Evolutionary conservation across 2,888 invertebrate species (phyloP).

Genomic region (Temnothorax rugatulus): DNA sequence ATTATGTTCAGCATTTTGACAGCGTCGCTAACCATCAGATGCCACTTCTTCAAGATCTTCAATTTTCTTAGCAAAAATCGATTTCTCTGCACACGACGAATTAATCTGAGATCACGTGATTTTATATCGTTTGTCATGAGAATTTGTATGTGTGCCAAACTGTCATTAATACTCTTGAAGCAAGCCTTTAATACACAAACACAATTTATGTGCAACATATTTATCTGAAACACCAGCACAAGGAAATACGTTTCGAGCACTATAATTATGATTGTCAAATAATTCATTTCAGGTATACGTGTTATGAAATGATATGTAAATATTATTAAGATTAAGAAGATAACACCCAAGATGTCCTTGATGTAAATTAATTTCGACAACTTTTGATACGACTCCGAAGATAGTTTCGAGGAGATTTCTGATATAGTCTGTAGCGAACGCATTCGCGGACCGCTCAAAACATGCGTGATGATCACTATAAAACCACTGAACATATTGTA

Average conservation of each 20-base stretch:
- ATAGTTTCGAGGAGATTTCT: background rate
- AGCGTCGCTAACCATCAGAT: background rate
- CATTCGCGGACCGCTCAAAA: background rate
- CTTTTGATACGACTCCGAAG: background rate
- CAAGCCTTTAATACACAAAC: constrained; percentile 3
- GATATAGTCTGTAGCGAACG: background rate
- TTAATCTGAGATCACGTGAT: background rate
- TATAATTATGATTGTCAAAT: too few species aligned
- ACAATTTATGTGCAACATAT: background rate
- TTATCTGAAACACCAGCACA: background rate
- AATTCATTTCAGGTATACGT: too few species aligned
- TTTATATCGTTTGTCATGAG: background rate
- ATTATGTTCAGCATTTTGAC: background rate
- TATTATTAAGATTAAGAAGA: too few species aligned
- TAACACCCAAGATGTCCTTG: background rate
- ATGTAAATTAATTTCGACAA: background rate
- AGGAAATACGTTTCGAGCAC: too few species aligned
- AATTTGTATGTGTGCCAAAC: background rate
- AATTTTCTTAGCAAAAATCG: background rate
- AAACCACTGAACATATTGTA: background rate
- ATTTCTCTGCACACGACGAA: background rate
- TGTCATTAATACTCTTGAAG: background rate
- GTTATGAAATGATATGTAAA: too few species aligned
- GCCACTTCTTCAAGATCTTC: background rate
- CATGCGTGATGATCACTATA: background rate